These are phyloP conservation scores for Hedychridium roseum DNA, from an alignment of 2,888 invertebrate species.

Conservation along the genomic window DNA sequence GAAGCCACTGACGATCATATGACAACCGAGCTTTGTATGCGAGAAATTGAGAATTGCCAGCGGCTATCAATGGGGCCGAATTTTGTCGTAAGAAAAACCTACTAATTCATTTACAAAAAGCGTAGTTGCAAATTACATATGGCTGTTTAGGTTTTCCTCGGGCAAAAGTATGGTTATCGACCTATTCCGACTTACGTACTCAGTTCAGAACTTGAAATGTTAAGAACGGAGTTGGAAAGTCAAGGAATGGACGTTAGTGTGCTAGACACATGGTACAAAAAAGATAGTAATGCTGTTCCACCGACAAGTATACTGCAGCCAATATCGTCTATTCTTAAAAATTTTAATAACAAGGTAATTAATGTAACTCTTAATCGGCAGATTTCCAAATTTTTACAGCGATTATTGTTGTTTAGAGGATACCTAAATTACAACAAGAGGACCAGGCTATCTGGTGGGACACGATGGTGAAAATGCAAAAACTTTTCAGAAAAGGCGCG, in stretches of 20 bases:
- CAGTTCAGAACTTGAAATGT: constrained; percentile 87
- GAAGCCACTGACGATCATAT: constrained; percentile 99
- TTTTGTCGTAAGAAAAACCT: constrained; percentile 84
- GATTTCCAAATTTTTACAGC: background rate
- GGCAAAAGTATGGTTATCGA: constrained; percentile 98
- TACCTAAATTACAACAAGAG: constrained; percentile 93
- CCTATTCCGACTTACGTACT: constrained; percentile 96
- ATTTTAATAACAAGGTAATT: constrained; percentile 95
- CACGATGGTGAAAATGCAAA: constrained; percentile 93
- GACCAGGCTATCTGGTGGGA: constrained; percentile 99
- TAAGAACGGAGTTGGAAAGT: constrained; percentile 84
- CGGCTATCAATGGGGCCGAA: constrained; percentile 97
- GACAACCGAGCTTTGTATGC: constrained; percentile 98
- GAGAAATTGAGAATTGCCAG: constrained; percentile 97
- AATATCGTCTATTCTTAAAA: constrained; percentile 94
- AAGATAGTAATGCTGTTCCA: constrained; percentile 95
- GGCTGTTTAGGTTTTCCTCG: constrained; percentile 79
- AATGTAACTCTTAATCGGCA: background rate
- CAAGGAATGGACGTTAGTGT: constrained; percentile 84
- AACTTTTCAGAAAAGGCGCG: constrained; percentile 90
- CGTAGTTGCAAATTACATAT: background rate
- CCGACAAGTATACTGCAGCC: constrained; percentile 94
- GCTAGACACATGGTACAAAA: constrained; percentile 94
- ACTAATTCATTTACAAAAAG: constrained; percentile 2
- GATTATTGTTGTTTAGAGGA: constrained; percentile 69